These are phyloP conservation scores for Agrochola lychnidis DNA, from an alignment of 2,888 invertebrate genomes.

Conservation along the genomic window DNA sequence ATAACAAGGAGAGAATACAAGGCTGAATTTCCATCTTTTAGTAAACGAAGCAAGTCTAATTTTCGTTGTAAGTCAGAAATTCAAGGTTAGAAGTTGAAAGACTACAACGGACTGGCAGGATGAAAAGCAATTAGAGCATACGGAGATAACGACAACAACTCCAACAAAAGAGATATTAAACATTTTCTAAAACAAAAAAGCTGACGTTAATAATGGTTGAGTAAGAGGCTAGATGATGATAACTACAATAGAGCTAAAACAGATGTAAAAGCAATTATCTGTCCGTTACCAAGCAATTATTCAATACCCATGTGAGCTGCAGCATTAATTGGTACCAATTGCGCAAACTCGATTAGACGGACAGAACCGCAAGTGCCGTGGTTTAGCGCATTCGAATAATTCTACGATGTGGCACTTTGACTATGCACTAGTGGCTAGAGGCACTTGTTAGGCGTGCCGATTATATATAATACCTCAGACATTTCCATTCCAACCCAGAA, in stretches of 20 bases:
- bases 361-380: conserved; percentile 45
- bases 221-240: conserved; percentile 13
- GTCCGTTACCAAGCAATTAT: conserved; percentile 52
- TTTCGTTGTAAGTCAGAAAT: conserved; percentile 37
- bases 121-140: conserved; percentile 34
- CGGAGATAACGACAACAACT: conserved; percentile 9
- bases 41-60: conserved; percentile 39
- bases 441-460: conserved; percentile 43
- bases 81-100: conserved; percentile 13
- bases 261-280: conserved; percentile 47
- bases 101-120: conserved; percentile 22
- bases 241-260: conserved; percentile 21
- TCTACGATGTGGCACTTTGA: conserved; percentile 44
- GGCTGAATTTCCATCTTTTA: conserved; percentile 44
- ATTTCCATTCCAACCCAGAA: conserved; percentile 57
- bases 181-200: neutral
- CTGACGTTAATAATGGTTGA: neutral
- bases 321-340: conserved; percentile 73
- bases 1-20: conserved; percentile 53
- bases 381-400: conserved; percentile 62
- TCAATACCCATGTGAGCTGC: conserved; percentile 55
- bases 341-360: conserved; percentile 73
- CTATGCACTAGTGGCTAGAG: conserved; percentile 9
- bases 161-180: conserved; percentile 25
- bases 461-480: conserved; percentile 39